Evolutionary conservation across 2,113 vertebrate species (phyloP), one percentile per base, ranked within the genome.

Genomic region (Limnothrissa miodon): DNA sequence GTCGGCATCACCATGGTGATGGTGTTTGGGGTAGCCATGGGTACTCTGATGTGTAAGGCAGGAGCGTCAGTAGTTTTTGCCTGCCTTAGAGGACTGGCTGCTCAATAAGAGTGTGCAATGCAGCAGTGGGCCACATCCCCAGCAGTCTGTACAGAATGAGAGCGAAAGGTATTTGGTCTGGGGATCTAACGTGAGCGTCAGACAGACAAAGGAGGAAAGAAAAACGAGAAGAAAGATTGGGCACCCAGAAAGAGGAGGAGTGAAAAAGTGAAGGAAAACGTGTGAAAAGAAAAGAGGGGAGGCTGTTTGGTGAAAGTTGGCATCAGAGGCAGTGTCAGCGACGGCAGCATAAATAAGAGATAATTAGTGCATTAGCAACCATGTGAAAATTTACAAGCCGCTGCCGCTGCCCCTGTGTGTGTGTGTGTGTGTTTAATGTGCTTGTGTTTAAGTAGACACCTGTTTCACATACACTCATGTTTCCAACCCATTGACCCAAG

Each of bases 1-100:
- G 78, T 83, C 82, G 79, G 79, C 74, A 85, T 89, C 82, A 21
- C 86, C 83, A 86, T 89, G 86, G 86, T 78, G 66, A 89, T 59
- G 36, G 56, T 45, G 81, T 74, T 74, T 89, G 53, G 78, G 25
- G 25, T 78, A 86, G 83, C 2, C 79, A 83, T 85, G 80, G 74
- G 81, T 84, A 84, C 82, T 81, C 79, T 81, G 84, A 84, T 87
- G 86, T 85, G 80, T 51, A 87, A 82, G 83, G 78, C 80, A 62
- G 79, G 51, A 51, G 78, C 70, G 48, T 81, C 78, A 11, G 80
- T 86, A 87, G 87, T 87, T 83, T 84, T 80, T 83, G 81, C 82
- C 39, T 79, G 84, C 39, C 83, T 84, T 39, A 36, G 66, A 74
- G 66, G 25, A 33, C 29, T 74, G 66, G 23, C 78, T 82, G 78